phyloP scores from a whole-genome alignment of 2,113 vertebrate genomes.

The Amazona vittata region DNA sequence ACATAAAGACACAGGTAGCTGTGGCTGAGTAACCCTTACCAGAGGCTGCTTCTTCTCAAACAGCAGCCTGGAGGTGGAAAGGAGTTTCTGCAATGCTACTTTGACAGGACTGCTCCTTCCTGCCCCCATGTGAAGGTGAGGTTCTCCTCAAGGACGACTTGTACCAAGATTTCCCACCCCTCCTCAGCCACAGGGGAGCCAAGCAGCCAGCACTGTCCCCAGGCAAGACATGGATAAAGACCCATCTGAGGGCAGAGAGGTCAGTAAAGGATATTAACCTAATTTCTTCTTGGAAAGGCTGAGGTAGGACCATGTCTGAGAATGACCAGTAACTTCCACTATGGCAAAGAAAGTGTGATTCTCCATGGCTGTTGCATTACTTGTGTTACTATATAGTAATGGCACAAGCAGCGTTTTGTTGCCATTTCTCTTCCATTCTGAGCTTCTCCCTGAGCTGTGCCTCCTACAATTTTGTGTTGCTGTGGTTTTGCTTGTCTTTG shows the following conservation, averaged over 20 bases:
- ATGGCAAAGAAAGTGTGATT: background rate
- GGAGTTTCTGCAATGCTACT: background rate
- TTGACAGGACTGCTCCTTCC: background rate
- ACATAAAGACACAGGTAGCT: background rate
- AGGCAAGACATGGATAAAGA: background rate
- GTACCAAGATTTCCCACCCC: background rate
- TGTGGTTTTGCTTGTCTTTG: slow-evolving; percentile 16
- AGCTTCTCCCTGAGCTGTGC: background rate
- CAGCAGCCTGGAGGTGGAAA: background rate
- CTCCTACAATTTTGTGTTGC: background rate
- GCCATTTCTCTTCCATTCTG: background rate
- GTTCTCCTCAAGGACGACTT: background rate
- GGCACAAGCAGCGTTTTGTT: background rate
- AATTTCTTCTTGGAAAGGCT: background rate
- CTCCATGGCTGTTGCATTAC: background rate
- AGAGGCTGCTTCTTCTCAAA: background rate
- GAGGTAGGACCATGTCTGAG: background rate
- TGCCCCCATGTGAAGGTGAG: background rate
- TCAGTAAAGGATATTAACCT: background rate
- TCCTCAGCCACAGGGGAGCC: accelerated
- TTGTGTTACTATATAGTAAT: background rate
- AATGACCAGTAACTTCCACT: background rate
- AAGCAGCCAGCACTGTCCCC: background rate
- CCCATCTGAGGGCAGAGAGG: background rate
- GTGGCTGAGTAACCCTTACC: background rate